Percentiles rank a stretch among this genome's conserved stretches.
Conservation (phyloP, 2,888 invertebrate species). For the Neocrepidodera transversa region DNA sequence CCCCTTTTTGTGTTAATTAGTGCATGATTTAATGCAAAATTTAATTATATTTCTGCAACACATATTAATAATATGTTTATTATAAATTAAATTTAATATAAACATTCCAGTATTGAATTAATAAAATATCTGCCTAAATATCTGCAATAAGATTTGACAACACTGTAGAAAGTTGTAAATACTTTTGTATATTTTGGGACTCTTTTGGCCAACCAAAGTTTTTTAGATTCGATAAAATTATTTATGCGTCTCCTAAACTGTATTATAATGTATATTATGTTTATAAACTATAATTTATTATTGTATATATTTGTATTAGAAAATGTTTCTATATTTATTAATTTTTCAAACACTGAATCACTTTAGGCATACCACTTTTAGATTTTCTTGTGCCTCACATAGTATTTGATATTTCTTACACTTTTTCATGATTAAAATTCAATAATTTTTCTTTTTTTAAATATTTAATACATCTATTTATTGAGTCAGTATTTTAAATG, state of each 20-base stretch:
- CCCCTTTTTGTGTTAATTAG: slow-evolving; percentile 1
- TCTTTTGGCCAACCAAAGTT: slow-evolving; percentile 55
- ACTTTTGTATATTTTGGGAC: slow-evolving; percentile 44
- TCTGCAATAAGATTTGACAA: background rate
- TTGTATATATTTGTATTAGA: slow-evolving; percentile 45
- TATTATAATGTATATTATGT: slow-evolving; percentile 48
- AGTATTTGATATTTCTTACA: no score
- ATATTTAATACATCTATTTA: no score
- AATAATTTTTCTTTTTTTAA: no score
- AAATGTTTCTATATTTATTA: slow-evolving; percentile 40
- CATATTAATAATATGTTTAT: no score
- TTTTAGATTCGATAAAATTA: slow-evolving; percentile 46
- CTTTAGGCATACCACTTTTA: slow-evolving; percentile 17
- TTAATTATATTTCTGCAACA: background rate
- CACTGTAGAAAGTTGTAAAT: slow-evolving; percentile 37
- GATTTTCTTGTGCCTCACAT: no score
- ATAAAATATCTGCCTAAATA: background rate
- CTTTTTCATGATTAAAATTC: no score
- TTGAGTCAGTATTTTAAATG: no score
- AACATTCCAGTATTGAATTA: background rate
- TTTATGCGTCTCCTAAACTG: slow-evolving; percentile 43
- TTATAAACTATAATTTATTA: slow-evolving; percentile 49
- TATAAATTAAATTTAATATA: no score
- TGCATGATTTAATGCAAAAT: background rate
- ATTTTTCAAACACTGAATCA: slow-evolving; percentile 47